Evolutionary conservation across 1,140 invertebrate species (phyloP).

Genomic region (Tribolium castaneum): DNA sequence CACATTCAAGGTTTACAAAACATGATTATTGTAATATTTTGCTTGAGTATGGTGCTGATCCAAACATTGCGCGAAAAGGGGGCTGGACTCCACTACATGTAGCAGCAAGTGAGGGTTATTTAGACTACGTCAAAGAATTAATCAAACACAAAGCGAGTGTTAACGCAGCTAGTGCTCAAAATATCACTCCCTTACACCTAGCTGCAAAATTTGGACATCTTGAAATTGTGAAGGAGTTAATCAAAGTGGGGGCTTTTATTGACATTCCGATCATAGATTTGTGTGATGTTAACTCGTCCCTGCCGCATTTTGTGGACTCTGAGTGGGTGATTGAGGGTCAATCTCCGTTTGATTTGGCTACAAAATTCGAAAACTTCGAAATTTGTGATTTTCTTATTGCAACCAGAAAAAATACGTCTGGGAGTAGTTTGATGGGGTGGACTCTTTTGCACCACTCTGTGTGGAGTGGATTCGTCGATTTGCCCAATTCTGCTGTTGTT

Average conservation of each 20-base stretch:
- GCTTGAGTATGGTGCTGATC: not conserved
- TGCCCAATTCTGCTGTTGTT: not conserved
- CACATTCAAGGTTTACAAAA: not conserved
- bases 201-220: not conserved
- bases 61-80: not conserved
- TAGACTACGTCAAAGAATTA: not conserved
- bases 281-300: not conserved
- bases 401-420: too few species aligned
- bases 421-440: not conserved
- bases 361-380: not conserved
- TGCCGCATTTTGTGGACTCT: too few species aligned
- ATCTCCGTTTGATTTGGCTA: not conserved
- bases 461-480: not conserved
- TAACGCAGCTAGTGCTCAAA: not conserved
- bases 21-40: not conserved
- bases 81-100: constrained; percentile 12
- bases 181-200: not conserved
- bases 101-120: not conserved
- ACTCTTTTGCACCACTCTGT: not conserved
- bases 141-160: not conserved
- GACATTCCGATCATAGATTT: not conserved
- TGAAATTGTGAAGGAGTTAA: not conserved
- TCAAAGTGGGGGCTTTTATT: not conserved
- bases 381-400: not conserved
- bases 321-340: not conserved